Evolutionary conservation across 2,113 vertebrate species (phyloP).

Genomic region (Laticauda laticaudata): DNA sequence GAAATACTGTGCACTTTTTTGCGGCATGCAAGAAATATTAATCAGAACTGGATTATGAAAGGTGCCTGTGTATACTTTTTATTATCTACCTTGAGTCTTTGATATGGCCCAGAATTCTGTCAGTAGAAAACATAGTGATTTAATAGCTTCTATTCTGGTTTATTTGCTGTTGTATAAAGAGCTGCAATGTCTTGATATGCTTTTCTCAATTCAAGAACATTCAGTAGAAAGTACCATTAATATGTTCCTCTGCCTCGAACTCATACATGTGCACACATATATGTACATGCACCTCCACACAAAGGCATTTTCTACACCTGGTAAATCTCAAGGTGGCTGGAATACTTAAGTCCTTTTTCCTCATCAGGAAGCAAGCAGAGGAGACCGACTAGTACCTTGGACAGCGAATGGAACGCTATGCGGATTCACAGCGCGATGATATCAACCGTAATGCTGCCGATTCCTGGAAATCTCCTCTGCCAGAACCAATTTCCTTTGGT

Average conservation of each 20-base stretch:
- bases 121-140: neutral
- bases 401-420: neutral
- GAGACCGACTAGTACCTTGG: neutral
- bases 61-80: neutral
- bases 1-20: neutral
- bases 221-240: neutral
- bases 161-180: neutral
- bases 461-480: neutral
- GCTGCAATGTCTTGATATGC: rapidly evolving
- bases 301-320: neutral
- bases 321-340: neutral
- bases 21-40: neutral
- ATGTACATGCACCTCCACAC: neutral
- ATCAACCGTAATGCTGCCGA: neutral
- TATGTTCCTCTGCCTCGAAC: neutral
- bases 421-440: neutral
- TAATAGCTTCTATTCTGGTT: neutral
- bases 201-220: neutral
- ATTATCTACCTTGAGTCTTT: neutral
- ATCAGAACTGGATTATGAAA: neutral
- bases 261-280: neutral
- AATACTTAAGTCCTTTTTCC: neutral
- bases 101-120: neutral
- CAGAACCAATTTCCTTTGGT: neutral
- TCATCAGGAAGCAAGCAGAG: neutral